Percentiles rank a stretch among this genome's conserved stretches.
Evolutionary conservation across 2,888 invertebrate genomes (phyloP).

Genomic region (Fragum whitleyi): DNA sequence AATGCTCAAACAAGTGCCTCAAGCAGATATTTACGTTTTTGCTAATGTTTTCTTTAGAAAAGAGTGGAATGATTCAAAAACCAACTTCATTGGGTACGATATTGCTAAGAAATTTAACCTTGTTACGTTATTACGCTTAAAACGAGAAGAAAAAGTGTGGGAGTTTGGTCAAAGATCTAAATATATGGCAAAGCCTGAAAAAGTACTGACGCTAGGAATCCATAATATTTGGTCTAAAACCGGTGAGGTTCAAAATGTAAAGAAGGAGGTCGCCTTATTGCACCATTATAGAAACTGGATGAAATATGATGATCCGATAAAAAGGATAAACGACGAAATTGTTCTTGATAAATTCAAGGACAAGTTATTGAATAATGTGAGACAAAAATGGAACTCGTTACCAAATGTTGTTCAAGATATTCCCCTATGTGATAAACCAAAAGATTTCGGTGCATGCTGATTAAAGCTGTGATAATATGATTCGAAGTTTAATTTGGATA

Average conservation of each 20-base stretch:
- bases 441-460: slow-evolving; percentile 13
- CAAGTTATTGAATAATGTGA: slow-evolving; percentile 48
- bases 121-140: slow-evolving; percentile 68
- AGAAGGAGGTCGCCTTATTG: slow-evolving; percentile 55
- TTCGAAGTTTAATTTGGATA: too few species aligned
- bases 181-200: slow-evolving; percentile 69
- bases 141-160: slow-evolving; percentile 67
- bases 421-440: slow-evolving; percentile 6
- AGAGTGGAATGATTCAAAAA: slow-evolving; percentile 63
- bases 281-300: slow-evolving; percentile 78
- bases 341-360: slow-evolving; percentile 58
- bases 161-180: slow-evolving; percentile 67
- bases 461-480: too few species aligned
- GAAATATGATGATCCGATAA: slow-evolving; percentile 51
- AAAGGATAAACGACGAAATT: slow-evolving; percentile 47
- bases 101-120: slow-evolving; percentile 65
- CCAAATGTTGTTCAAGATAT: slow-evolving; percentile 15
- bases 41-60: slow-evolving; percentile 74
- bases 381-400: neutral
- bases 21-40: slow-evolving; percentile 59
- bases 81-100: neutral
- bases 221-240: slow-evolving; percentile 70
- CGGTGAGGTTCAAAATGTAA: slow-evolving; percentile 30
- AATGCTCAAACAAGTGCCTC: slow-evolving; percentile 5
- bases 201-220: slow-evolving; percentile 69